Base-by-base conservation (phyloP, 2,113 vertebrate genomes). In the Macroglossus sobrinus region DNA sequence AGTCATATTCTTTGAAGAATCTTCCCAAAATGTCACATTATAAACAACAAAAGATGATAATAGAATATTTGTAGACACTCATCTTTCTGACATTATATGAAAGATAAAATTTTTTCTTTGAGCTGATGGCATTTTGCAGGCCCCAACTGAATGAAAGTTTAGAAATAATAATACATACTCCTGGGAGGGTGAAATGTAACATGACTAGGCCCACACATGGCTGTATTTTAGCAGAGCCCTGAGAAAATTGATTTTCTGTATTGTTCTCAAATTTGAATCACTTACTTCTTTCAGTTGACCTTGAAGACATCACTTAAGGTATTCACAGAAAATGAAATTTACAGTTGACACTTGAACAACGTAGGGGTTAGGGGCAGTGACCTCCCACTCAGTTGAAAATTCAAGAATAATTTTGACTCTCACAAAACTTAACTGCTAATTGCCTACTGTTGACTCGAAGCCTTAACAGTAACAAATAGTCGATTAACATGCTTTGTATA, bases 21-120 rank as follows among this genome's bases (percentile, higher is more conserved):
- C 57, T 96, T 82, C 57, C 38, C 69, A 89, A 97, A 97, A 95
- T 81, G 84, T 95, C 96, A 86, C 35, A 76, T 74, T 97, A 95
- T 7, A 72, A 96, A 94, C 55, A 96, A 88, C 61, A 94, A n/a
- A 93, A 95, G 61, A 64, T 93, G 69, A 94, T 97, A 97, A 95
- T 53, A 1, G 95, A 81, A 47, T 82, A 43, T 72, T 93, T 82
- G 13, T 24, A 96, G n/a, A 43, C 88, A 71, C 18, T 89, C 93
- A 53, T 24, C 0, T 81, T 97, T 86, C 40, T 75, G 95, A 38
- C 40, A 63, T 93, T 74, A 74, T 40, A 59, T 66, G 19, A 96
- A 68, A 76, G 72, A 43, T 45, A 40, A 38, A 16, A 33, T 75
- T 84, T 93, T 85, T 89, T 40, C 72, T 95, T 90, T 63, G 76